These are phyloP conservation scores for Pasiphila rectangulata DNA, from an alignment of 2,888 invertebrate genomes.

Conservation along the genomic window DNA sequence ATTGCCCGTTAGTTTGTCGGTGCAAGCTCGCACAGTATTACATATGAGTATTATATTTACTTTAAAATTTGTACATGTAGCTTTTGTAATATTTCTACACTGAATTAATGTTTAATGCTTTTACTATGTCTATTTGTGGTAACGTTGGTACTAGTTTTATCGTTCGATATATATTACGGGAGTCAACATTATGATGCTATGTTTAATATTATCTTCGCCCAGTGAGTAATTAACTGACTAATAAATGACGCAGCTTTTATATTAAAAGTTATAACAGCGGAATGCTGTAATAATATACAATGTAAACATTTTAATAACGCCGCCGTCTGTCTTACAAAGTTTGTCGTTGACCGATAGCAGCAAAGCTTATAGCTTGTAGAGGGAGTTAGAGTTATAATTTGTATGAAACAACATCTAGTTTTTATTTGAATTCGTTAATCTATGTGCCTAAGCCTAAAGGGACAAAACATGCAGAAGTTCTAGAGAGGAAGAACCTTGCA, in stretches of 20 bases:
- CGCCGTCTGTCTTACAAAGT: too few species aligned
- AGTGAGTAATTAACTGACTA: slow-evolving; percentile 23
- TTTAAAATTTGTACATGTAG: too few species aligned
- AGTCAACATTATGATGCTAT: slow-evolving; percentile 22
- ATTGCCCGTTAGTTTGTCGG: background rate
- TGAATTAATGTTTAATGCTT: too few species aligned
- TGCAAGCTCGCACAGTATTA: background rate
- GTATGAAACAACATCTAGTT: too few species aligned
- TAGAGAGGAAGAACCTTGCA: too few species aligned
- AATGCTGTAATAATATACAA: background rate
- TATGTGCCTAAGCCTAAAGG: too few species aligned
- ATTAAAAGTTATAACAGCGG: background rate
- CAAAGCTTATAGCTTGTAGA: too few species aligned
- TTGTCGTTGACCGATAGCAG: too few species aligned
- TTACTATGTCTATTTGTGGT: slow-evolving; percentile 20
- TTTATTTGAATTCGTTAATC: too few species aligned
- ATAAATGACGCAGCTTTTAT: slow-evolving; percentile 16
- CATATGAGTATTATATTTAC: background rate
- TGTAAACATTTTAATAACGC: background rate
- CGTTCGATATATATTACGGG: slow-evolving; percentile 14
- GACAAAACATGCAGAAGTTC: too few species aligned
- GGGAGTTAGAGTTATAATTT: too few species aligned
- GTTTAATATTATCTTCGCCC: slow-evolving; percentile 17
- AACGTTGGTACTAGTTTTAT: slow-evolving; percentile 17
- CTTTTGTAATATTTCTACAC: too few species aligned